These are phyloP conservation scores for Proterorhinus semilunaris DNA, from an alignment of 2,113 vertebrate species.

Conservation along the genomic window DNA sequence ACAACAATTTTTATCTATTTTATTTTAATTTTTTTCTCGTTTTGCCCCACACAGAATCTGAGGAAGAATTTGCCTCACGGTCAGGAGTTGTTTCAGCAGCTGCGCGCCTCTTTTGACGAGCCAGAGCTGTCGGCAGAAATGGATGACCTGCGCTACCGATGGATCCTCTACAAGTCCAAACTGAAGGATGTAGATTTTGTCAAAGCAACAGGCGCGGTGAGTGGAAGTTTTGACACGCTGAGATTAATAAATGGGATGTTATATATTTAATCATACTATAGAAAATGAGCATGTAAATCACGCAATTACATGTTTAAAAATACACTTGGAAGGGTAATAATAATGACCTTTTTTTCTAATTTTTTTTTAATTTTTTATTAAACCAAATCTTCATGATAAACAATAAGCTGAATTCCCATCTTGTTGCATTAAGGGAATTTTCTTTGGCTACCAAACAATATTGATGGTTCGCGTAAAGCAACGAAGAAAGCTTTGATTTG, in stretches of 20 bases:
- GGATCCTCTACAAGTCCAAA: slow-evolving; percentile 94
- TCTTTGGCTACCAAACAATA: no score
- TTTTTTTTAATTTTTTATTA: no score
- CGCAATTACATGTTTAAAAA: no score
- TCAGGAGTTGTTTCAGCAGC: slow-evolving; percentile 70
- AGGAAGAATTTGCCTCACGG: slow-evolving; percentile 73
- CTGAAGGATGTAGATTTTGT: slow-evolving; percentile 72
- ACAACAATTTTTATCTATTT: no score
- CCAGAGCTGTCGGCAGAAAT: slow-evolving; percentile 48
- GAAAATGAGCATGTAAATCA: background rate
- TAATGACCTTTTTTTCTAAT: no score
- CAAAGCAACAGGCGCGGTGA: slow-evolving; percentile 49
- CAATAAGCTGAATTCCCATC: no score
- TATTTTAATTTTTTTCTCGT: background rate
- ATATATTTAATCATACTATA: background rate
- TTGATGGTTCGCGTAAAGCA: no score
- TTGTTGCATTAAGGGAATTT: no score
- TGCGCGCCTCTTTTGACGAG: slow-evolving; percentile 12
- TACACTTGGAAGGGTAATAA: no score
- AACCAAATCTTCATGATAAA: no score
- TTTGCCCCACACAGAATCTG: slow-evolving; percentile 72
- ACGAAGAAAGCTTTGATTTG: no score
- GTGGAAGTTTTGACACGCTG: background rate
- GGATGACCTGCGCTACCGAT: slow-evolving; percentile 87
- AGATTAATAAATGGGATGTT: background rate